Conservation (phyloP, 2,797 vertebrate genomes). For the Sebastes wilsoni region DNA sequence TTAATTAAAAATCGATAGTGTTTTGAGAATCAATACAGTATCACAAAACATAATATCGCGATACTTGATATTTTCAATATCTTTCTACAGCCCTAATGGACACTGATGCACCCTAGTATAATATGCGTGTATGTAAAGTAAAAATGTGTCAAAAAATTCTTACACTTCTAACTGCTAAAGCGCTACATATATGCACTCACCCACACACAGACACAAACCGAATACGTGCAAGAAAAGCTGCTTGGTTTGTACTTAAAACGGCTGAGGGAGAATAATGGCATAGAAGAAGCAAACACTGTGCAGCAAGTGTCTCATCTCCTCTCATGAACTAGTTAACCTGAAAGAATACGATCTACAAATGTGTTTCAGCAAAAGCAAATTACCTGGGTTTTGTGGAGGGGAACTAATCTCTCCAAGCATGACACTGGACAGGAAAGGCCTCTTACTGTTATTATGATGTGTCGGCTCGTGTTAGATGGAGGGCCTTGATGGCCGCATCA, state of each 20-base stretch:
- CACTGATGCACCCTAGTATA: neutral
- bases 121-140: neutral
- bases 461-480: slow-evolving; percentile 86
- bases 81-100: no score
- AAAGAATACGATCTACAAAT: slow-evolving; percentile 83
- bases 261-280: slow-evolving; percentile 59
- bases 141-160: neutral
- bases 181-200: neutral
- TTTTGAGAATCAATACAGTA: no score
- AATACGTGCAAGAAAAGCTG: slow-evolving; percentile 6
- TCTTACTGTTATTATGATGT: slow-evolving; percentile 90
- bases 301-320: slow-evolving; percentile 75
- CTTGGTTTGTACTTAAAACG: slow-evolving; percentile 48
- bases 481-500: slow-evolving; percentile 83
- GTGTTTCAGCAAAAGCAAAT: slow-evolving; percentile 86
- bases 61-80: no score
- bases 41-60: no score
- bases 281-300: slow-evolving; percentile 63
- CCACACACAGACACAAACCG: neutral
- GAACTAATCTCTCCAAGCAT: slow-evolving; percentile 89
- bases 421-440: slow-evolving; percentile 88
- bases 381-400: slow-evolving; percentile 87
- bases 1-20: no score
- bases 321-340: slow-evolving; percentile 80
- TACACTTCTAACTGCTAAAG: neutral